phyloP scores from a whole-genome alignment of 2,888 invertebrate species.

The Sesamia inferens region DNA sequence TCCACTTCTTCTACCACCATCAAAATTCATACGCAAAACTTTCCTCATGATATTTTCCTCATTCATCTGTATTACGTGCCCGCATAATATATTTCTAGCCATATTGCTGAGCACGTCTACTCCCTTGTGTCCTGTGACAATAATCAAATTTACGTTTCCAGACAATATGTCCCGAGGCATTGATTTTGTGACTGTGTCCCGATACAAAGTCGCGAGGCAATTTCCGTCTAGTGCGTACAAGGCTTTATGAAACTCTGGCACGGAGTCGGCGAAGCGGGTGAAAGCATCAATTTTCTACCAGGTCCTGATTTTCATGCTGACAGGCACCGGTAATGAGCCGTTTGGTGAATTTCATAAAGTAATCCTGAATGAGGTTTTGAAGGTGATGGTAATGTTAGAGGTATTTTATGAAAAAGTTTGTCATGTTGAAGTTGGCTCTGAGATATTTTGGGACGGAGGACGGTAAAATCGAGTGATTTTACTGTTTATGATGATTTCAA shows the following conservation, averaged over 20 bases:
- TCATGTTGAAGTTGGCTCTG: background rate
- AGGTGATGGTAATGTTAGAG: constrained; percentile 15
- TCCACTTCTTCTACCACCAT: no score
- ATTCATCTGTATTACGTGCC: background rate
- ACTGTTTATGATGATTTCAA: background rate
- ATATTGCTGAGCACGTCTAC: background rate
- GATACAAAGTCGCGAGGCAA: background rate
- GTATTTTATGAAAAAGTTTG: constrained; percentile 24
- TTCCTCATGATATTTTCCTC: background rate
- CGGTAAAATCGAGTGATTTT: background rate
- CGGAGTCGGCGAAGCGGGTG: constrained; percentile 8
- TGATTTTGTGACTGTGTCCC: background rate
- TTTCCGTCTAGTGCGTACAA: background rate
- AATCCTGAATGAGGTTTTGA: constrained; percentile 22
- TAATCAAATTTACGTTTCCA: background rate
- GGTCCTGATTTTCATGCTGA: constrained; percentile 43
- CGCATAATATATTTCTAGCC: background rate
- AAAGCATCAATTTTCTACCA: constrained; percentile 55
- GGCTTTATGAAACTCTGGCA: constrained; percentile 26
- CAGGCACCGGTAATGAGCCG: constrained; percentile 43
- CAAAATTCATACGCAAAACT: background rate
- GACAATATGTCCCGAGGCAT: background rate
- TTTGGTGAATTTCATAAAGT: constrained; percentile 39
- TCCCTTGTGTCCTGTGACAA: background rate
- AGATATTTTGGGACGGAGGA: constrained; percentile 3